phyloP scores from a whole-genome alignment of 2,113 vertebrate species.

The Paedocypris sp. region DNA sequence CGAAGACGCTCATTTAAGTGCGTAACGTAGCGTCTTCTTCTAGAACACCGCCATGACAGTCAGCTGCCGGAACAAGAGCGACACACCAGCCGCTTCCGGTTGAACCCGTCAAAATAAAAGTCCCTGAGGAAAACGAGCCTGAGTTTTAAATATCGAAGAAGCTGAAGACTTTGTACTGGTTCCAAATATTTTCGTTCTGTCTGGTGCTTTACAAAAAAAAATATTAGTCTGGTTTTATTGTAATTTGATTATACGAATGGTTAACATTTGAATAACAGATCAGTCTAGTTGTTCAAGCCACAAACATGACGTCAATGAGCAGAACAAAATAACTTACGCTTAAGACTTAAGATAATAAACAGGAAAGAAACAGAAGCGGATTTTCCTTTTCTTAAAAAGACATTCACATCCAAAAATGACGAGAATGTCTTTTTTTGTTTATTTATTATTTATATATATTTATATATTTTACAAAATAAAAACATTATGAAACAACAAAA shows the following conservation, averaged over 20 bases:
- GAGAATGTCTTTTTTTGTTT: conserved; percentile 67
- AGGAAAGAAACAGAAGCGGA: conserved; percentile 45
- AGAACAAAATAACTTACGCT: no score
- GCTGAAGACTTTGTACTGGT: no score
- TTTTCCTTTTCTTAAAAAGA: conserved; percentile 59
- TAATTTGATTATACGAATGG: no score
- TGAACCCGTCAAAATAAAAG: background rate
- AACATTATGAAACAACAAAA: conserved; percentile 55
- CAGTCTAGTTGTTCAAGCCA: no score
- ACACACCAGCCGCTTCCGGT: background rate
- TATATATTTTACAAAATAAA: conserved; percentile 66
- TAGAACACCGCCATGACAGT: background rate
- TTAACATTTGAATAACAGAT: no score
- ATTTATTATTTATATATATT: conserved; percentile 71
- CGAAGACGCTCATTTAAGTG: conserved; percentile 59
- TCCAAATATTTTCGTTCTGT: no score
- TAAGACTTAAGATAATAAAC: no score
- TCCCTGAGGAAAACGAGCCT: no score
- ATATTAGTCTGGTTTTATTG: no score
- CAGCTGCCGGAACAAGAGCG: background rate
- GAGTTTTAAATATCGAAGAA: no score
- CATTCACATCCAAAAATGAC: conserved; percentile 69
- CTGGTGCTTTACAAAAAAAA: no score
- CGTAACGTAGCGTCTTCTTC: background rate
- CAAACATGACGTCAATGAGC: no score